phyloP scores from a whole-genome alignment of 2,888 invertebrate genomes.

The Biston betularia region DNA sequence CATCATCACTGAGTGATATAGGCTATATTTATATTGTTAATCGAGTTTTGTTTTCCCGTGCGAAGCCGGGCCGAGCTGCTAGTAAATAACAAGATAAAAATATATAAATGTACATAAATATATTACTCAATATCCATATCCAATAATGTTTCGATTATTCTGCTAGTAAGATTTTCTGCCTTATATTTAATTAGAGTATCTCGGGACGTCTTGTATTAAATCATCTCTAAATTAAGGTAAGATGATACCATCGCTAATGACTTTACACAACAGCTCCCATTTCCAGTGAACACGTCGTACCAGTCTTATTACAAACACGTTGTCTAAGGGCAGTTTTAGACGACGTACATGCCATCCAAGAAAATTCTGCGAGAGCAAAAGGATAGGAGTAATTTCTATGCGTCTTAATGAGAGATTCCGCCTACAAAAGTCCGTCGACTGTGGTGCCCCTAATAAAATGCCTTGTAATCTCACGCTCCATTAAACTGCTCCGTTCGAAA shows the following conservation, averaged over 20 bases:
- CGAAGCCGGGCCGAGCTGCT: too few relatives aligned
- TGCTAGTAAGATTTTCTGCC: too few relatives aligned
- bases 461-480: constrained; percentile 38
- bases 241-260: constrained; percentile 18
- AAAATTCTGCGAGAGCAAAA: neutral
- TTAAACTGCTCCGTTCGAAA: constrained; percentile 32
- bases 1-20: too few relatives aligned
- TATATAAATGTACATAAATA: too few relatives aligned
- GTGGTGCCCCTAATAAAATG: neutral
- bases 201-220: neutral
- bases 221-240: constrained; percentile 4
- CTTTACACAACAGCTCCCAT: constrained; percentile 8
- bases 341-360: neutral
- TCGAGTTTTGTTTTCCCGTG: too few relatives aligned
- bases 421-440: neutral
- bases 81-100: too few relatives aligned
- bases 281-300: constrained; percentile 18
- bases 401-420: neutral
- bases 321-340: constrained; percentile 2
- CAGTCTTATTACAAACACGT: constrained; percentile 9
- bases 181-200: too few relatives aligned
- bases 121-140: too few relatives aligned
- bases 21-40: too few relatives aligned
- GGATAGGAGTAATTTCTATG: neutral
- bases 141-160: too few relatives aligned